phyloP scores from a whole-genome alignment of 2,113 vertebrate genomes.

The Dicaeum eximium region DNA sequence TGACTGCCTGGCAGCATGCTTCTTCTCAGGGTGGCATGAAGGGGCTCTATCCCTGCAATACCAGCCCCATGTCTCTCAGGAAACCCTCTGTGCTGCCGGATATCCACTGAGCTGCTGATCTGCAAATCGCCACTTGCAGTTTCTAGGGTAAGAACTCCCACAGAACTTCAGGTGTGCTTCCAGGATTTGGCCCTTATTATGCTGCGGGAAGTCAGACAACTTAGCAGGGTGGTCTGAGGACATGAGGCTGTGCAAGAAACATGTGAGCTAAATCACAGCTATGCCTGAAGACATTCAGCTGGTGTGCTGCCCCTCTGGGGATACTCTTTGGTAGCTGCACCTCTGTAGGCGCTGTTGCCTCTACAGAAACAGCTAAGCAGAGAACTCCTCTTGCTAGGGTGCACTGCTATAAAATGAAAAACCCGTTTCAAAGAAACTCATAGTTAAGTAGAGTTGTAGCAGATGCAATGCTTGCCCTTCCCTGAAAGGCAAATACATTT shows the following conservation, averaged over 20 bases:
- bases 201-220: background rate
- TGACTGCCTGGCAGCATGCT: background rate
- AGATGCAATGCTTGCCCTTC: background rate
- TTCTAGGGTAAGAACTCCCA: background rate
- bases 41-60: background rate
- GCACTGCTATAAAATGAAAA: background rate
- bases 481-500: background rate
- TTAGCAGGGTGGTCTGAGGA: background rate
- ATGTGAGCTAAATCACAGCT: background rate
- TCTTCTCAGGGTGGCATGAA: background rate
- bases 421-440: background rate
- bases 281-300: background rate
- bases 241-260: background rate
- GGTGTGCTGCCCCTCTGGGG: background rate
- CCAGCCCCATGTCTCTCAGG: background rate
- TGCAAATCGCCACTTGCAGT: background rate
- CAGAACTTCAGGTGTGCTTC: background rate
- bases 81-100: background rate
- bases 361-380: background rate
- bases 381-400: background rate
- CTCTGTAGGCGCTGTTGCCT: background rate
- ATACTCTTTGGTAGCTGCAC: background rate
- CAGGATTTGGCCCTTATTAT: background rate
- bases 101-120: background rate
- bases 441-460: background rate